phyloP scores from a whole-genome alignment of 2,797 vertebrate species.

The Eremophila alpestris region DNA sequence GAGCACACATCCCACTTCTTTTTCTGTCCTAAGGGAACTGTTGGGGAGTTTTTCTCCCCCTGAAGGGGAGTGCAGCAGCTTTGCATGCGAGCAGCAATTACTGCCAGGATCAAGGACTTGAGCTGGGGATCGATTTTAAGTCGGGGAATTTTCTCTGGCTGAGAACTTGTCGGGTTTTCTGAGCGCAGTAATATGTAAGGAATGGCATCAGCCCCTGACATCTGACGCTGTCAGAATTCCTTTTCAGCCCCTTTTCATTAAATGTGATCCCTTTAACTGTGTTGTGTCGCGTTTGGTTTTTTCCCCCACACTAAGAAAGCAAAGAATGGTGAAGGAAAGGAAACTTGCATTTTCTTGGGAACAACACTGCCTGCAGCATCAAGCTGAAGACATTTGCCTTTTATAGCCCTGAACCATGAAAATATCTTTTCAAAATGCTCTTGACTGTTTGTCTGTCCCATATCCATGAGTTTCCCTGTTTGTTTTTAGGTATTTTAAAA shows the following conservation, averaged over 20 bases:
- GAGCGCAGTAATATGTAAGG: slow-evolving; percentile 18
- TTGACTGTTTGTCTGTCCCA: background rate
- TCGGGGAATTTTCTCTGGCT: slow-evolving; percentile 37
- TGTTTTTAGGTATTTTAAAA: background rate
- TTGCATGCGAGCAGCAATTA: slow-evolving; percentile 59
- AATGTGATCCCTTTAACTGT: background rate
- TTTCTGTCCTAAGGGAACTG: slow-evolving; percentile 55
- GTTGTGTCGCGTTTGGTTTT: background rate
- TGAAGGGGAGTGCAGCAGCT: slow-evolving; percentile 49
- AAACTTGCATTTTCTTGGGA: background rate
- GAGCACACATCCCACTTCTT: background rate
- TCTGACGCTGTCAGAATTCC: background rate
- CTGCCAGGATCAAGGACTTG: slow-evolving; percentile 50
- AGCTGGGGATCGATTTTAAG: slow-evolving; percentile 67
- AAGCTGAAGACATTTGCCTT: background rate
- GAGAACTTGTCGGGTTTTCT: slow-evolving; percentile 35
- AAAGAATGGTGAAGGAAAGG: background rate
- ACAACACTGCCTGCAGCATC: background rate
- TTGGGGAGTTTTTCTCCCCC: slow-evolving; percentile 27
- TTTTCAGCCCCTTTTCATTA: slow-evolving; percentile 43
- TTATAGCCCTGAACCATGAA: background rate
- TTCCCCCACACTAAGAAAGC: background rate
- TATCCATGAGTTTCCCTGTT: background rate
- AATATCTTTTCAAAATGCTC: background rate
- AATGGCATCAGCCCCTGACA: background rate